A percentile compares a stretch with the other conserved stretches of the same genome.
phyloP scores from a whole-genome alignment of 2,113 vertebrate species.

The Onychorhynchus coronatus region DNA sequence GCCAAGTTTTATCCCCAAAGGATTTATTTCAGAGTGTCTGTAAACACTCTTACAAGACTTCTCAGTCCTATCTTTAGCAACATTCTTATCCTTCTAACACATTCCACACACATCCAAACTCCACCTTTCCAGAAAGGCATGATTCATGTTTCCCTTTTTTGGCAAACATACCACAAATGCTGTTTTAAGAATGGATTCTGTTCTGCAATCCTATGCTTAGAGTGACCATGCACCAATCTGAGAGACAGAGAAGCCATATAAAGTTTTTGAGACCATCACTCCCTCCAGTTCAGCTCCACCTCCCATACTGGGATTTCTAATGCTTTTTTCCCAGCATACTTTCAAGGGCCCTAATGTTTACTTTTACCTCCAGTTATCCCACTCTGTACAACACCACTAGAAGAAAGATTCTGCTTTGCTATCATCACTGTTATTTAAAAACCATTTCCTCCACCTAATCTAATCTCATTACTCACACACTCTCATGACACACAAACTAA shows the following conservation, averaged over 20 bases:
- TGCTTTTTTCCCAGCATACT: neutral
- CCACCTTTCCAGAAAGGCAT: neutral
- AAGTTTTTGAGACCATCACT: neutral
- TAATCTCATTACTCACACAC: neutral
- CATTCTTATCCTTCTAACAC: slow-evolving; percentile 12
- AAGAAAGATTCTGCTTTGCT: neutral
- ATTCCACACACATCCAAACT: slow-evolving; percentile 14
- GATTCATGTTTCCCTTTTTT: slow-evolving; percentile 27
- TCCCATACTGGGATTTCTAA: neutral
- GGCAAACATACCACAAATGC: neutral
- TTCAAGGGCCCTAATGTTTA: neutral
- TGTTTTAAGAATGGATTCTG: slow-evolving; percentile 39
- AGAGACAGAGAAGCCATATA: slow-evolving; percentile 22
- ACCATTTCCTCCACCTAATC: neutral
- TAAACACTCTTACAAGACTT: neutral
- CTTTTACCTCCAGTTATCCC: neutral
- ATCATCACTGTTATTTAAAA: neutral
- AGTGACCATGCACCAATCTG: neutral
- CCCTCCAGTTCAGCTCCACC: neutral
- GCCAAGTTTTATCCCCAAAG: neutral
- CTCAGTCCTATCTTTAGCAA: slow-evolving; percentile 22
- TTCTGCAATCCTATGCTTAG: neutral
- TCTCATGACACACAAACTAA: neutral
- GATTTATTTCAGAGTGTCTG: neutral
- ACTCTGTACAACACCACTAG: neutral